Base-by-base conservation (phyloP, 2,113 vertebrate species). In the Desmodus rotundus region DNA sequence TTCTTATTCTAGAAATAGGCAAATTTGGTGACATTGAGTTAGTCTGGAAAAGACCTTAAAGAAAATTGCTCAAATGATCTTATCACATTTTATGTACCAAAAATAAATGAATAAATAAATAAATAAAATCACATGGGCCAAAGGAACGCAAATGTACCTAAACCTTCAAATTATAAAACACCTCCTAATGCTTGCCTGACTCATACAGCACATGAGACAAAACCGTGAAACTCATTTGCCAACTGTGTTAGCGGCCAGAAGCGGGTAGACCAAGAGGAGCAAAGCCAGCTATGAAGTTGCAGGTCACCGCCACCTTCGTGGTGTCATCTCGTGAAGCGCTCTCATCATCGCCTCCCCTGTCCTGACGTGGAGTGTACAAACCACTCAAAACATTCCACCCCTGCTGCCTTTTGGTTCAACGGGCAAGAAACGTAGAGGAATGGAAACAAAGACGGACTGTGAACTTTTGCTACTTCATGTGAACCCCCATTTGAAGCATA, bases 401-500 rank as follows among this genome's bases (percentile, higher is more conserved):
- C 65, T 58, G 50, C 56, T 93, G 80, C 4, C 70, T 68, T 67
- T 93, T 16, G 8, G 36, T 38, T 70, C 87, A 82, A 24, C 1
- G 74, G 80, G 93, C 45, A 89, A 3, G 63, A 84, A 96, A 76
- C 47, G 20, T 22, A 41, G 9, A 76, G 78, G 76, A 87, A 3
- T 14, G 65, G 67, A 92, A 95, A 80, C 68, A 89, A 19, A 94
- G 41, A 41, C 24, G 54, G 81, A 33, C 16, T 90, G 89, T 88
- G 73, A 96, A 90, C 11, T 91, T 91, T 70, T 91, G 72, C 68
- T 97, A 50, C 84, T 95, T 74, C n/a, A 1, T 7, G 10, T 16
- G 24, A 97, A 87, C 52, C 6, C 93, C n/a, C 77, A 2, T 1
- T 82, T 95, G 61, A 83, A 81, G 93, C 58, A 91, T 1, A 13